Evolutionary conservation across 2,888 invertebrate species (phyloP), one percentile per base, ranked within the genome.

Genomic region (Agrotis puta): DNA sequence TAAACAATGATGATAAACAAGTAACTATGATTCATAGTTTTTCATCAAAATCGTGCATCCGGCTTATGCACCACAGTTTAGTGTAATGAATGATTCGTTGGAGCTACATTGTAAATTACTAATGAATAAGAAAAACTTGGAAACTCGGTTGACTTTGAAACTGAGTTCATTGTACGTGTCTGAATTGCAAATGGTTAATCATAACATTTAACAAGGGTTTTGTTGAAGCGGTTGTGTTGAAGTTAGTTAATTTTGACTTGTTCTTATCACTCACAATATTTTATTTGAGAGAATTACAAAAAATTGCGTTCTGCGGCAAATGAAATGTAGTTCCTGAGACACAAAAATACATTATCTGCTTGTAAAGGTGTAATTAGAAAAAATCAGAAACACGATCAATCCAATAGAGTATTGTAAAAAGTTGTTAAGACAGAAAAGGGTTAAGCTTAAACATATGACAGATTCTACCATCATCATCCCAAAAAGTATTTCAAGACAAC

Each of bases 1-100:
- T 66, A 64, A 33, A 57, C 57, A 64, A 51, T 83, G 83, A 81
- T 70, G 74, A 20, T 51, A 57, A 64, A 43, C 70, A 67, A 64
- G 56, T 56, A 63, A 62, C 39, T 39, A 39, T 83, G 79, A 83
- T 51, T 82, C 77, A 83, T 51, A 11, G 27, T 63, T 70, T 74
- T 67, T 56, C 27, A 74, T 73, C 24, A 67, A 74, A 73, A 66
- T 53, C 50, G 43, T 57, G 61, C 51, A 57, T 65, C 57, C 62
- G 79, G 66, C 11, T 50, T 64, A 57, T 62, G 43, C 51, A 62
- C 45, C 33, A 53, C 3, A 24, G 7, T 62, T 53, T 45, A 16
- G n/a, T 62, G 24, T 70, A 45, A 62, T 11, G 39, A 77, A 70
- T 57, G 20, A 70, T 57, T 76, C 22, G 50, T 33, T 53, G 22